Conservation (phyloP, 2,797 vertebrate genomes). For the Characodon lateralis region DNA sequence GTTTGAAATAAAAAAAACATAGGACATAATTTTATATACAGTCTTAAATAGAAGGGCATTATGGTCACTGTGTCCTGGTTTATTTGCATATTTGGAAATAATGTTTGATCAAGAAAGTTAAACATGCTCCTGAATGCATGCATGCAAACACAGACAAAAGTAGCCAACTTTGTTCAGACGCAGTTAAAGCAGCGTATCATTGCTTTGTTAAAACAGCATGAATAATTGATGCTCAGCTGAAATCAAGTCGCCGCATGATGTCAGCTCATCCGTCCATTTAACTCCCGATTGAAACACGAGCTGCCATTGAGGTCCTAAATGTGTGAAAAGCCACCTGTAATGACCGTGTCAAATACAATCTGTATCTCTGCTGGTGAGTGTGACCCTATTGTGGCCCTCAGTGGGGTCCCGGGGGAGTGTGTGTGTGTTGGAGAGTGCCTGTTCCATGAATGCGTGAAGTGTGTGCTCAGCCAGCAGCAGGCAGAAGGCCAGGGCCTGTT, state of each 20-base stretch:
- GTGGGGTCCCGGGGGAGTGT: conserved; percentile 51
- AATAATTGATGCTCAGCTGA: conserved; percentile 69
- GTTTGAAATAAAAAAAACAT: not conserved
- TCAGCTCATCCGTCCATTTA: conserved; percentile 44
- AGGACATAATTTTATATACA: not conserved
- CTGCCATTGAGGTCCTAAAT: conserved; percentile 41
- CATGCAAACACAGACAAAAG: not conserved
- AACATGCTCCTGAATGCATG: not conserved
- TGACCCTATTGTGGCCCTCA: conserved; percentile 67
- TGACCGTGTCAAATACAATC: conserved; percentile 70
- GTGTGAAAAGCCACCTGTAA: conserved; percentile 76
- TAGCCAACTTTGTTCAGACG: not conserved
- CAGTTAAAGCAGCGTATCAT: not conserved
- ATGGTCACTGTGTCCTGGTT: not conserved
- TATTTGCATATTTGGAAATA: not conserved
- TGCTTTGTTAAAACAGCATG: conserved; percentile 23
- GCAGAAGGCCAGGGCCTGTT: conserved; percentile 81
- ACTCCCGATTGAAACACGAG: conserved; percentile 61
- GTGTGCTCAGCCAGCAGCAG: conserved; percentile 58
- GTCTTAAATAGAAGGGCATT: not conserved
- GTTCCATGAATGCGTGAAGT: conserved; percentile 49
- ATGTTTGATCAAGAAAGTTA: not conserved
- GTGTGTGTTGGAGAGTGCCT: conserved; percentile 55
- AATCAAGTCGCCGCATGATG: conserved; percentile 30
- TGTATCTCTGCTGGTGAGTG: conserved; percentile 59